A percentile compares a stretch with the other conserved stretches of the same genome.
Evolutionary conservation across 2,888 invertebrate genomes (phyloP).

Genomic region (Trachelus stipa): DNA sequence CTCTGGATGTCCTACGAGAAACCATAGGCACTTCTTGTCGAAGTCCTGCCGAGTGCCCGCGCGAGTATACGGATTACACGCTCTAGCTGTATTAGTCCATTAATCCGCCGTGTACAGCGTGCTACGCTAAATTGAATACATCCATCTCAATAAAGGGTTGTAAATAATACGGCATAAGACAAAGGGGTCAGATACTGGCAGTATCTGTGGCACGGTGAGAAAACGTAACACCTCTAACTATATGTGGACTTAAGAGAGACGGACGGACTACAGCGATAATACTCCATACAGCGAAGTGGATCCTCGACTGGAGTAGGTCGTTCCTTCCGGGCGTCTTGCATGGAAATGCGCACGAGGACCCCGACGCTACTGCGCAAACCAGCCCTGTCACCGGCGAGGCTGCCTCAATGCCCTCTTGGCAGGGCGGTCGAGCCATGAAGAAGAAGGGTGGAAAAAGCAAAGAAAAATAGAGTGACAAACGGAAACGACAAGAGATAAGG

Average conservation of each 20-base stretch:
- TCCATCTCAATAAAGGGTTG: neutral
- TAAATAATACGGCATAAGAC: neutral
- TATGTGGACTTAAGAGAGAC: neutral
- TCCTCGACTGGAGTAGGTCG: constrained; percentile 17
- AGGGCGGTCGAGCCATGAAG: neutral
- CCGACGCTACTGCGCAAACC: neutral
- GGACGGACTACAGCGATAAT: neutral
- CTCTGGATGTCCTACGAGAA: neutral
- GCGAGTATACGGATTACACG: neutral
- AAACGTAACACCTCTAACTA: neutral
- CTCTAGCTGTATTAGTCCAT: neutral
- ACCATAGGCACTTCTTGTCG: neutral
- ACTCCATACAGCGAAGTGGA: constrained; percentile 1
- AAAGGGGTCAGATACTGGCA: neutral
- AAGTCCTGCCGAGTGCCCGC: too few relatives aligned
- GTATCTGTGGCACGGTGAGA: neutral
- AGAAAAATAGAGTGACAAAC: neutral
- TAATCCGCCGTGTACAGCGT: neutral
- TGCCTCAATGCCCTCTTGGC: neutral
- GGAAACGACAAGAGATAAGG: neutral
- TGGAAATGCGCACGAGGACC: constrained; percentile 18
- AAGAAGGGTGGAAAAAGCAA: neutral
- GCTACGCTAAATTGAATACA: neutral
- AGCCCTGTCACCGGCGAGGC: neutral
- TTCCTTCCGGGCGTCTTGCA: constrained; percentile 14